Conservation (phyloP, 2,888 invertebrate species). For the Elysia crispata region DNA sequence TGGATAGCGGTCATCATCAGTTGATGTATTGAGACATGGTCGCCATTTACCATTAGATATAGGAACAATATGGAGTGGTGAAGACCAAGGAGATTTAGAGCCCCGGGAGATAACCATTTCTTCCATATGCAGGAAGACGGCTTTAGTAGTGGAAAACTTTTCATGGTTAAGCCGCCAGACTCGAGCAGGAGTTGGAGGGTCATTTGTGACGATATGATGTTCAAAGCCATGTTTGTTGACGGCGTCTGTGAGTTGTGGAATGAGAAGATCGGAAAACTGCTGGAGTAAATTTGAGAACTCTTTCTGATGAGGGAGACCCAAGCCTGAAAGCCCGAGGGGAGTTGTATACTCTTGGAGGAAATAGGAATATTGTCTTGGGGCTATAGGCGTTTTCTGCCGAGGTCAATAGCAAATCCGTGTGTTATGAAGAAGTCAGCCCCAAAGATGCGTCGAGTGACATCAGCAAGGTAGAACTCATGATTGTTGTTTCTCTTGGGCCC, state of each 20-base stretch:
- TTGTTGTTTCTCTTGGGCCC: constrained; percentile 6
- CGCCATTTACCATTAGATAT: constrained; percentile 40
- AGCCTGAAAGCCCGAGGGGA: neutral
- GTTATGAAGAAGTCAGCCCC: constrained; percentile 34
- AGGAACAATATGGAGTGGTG: constrained; percentile 49
- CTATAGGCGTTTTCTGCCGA: constrained; percentile 28
- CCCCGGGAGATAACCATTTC: constrained; percentile 32
- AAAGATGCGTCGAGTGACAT: constrained; percentile 36
- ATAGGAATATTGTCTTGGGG: constrained; percentile 30
- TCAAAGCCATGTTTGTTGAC: constrained; percentile 37
- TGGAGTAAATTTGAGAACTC: neutral
- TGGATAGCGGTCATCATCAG: constrained; percentile 23
- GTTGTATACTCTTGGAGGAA: constrained; percentile 2
- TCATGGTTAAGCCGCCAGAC: constrained; percentile 28
- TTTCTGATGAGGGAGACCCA: too few species aligned
- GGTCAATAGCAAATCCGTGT: constrained; percentile 31
- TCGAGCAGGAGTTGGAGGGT: constrained; percentile 23
- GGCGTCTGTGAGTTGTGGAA: constrained; percentile 7
- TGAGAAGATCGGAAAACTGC: constrained; percentile 29
- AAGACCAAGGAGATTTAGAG: constrained; percentile 41
- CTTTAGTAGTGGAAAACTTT: constrained; percentile 33
- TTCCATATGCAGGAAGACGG: constrained; percentile 41
- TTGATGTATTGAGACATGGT: constrained; percentile 13
- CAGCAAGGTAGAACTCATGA: constrained; percentile 39
- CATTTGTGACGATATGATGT: constrained; percentile 30